A percentile compares a stretch with the other conserved stretches of the same genome.
Evolutionary conservation across 2,888 invertebrate genomes (phyloP).

Genomic region (Dryobotodes eremita): DNA sequence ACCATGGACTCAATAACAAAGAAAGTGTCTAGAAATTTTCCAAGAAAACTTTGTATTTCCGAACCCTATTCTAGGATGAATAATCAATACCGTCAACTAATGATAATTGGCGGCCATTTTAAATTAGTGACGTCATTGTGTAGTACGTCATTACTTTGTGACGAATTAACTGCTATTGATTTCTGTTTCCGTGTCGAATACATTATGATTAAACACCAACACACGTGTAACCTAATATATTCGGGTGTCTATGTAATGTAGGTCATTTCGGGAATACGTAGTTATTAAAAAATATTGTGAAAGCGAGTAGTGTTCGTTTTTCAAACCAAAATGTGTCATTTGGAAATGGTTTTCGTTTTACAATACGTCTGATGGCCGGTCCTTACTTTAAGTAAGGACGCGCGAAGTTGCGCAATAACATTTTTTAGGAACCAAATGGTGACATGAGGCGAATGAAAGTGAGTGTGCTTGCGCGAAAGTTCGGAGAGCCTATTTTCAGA

Average conservation of each 20-base stretch:
- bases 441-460: no score
- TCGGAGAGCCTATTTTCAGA: no score
- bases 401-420: neutral
- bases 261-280: neutral
- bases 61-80: neutral
- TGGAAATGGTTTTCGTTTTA: neutral
- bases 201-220: slow-evolving; percentile 1
- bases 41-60: neutral
- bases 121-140: slow-evolving; percentile 26
- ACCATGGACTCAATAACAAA: neutral
- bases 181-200: neutral
- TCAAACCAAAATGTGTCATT: neutral
- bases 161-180: slow-evolving; percentile 28
- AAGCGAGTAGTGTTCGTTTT: neutral
- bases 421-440: no score
- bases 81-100: neutral
- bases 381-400: no score
- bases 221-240: neutral
- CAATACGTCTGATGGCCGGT: no score
- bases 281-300: slow-evolving; percentile 17
- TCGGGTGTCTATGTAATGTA: neutral
- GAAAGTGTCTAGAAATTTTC: neutral
- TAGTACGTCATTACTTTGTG: slow-evolving; percentile 16
- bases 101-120: slow-evolving; percentile 11
- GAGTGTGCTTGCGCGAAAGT: no score